Conservation (phyloP, 2,888 invertebrate species). For the Sinelater perroti region DNA sequence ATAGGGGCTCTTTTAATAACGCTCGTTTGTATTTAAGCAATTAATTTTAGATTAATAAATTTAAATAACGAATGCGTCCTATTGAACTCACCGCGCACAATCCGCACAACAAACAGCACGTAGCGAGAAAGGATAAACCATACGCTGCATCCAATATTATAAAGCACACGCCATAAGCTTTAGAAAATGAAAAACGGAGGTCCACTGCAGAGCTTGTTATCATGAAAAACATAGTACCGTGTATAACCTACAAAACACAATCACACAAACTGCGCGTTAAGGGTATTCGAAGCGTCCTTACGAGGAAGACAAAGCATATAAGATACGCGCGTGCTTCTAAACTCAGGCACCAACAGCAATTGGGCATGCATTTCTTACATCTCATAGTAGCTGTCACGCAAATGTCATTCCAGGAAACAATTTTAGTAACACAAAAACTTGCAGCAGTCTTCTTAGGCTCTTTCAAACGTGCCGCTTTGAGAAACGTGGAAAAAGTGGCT, state of each 20-base stretch:
- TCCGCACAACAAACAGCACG: neutral
- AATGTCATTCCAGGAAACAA: neutral
- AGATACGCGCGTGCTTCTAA: conserved; percentile 1
- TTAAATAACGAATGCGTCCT: neutral
- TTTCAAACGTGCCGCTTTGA: neutral
- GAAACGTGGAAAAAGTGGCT: neutral
- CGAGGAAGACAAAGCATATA: neutral
- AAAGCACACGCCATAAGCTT: neutral
- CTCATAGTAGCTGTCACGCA: neutral
- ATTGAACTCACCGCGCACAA: neutral
- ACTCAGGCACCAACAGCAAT: neutral
- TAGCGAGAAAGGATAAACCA: neutral
- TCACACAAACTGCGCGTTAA: neutral
- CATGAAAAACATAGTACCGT: neutral
- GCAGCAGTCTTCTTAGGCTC: neutral
- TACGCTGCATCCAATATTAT: neutral
- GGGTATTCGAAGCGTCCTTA: neutral
- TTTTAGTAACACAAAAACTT: neutral
- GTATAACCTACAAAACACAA: neutral
- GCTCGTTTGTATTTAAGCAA: too few species aligned
- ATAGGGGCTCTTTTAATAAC: too few species aligned
- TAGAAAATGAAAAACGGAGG: neutral
- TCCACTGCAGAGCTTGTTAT: neutral
- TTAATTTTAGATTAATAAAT: neutral
- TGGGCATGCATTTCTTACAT: neutral